Percentiles rank a stretch among this genome's conserved stretches.
Conservation (phyloP, 64 coral and sea anemone genomes). For the Exaiptasia diaphana region DNA sequence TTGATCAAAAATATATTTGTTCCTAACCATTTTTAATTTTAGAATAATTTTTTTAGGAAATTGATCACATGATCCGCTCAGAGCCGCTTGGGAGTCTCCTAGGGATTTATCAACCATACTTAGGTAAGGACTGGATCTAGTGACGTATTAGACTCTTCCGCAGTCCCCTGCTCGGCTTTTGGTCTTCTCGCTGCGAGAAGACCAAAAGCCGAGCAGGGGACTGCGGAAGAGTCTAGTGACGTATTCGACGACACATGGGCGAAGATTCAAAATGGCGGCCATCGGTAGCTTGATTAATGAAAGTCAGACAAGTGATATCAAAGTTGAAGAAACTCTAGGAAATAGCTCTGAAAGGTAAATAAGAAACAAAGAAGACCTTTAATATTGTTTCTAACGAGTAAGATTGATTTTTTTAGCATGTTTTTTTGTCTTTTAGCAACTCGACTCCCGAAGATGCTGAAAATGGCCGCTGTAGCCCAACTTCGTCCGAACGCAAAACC, state of each 20-base stretch:
- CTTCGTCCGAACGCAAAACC: slow-evolving; percentile 40
- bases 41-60: no score
- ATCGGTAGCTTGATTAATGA: not conserved
- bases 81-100: no score
- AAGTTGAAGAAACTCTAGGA: not conserved
- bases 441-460: not conserved
- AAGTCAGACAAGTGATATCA: not conserved
- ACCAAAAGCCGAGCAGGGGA: no score
- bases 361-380: not conserved
- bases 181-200: no score
- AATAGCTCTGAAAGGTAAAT: slow-evolving; percentile 7
- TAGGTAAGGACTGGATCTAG: no score
- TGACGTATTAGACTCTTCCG: no score
- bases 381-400: not conserved
- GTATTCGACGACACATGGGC: slow-evolving; percentile 10
- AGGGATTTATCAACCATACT: no score
- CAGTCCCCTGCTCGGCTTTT: no score
- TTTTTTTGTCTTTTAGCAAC: not conserved
- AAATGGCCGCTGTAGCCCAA: not conserved
- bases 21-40: no score
- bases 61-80: no score
- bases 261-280: slow-evolving; percentile 12
- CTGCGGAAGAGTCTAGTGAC: not conserved
- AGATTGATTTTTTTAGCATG: not conserved
- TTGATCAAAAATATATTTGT: no score